Evolutionary conservation across 2,888 invertebrate genomes (phyloP).

Genomic region (Melanotus villosus): DNA sequence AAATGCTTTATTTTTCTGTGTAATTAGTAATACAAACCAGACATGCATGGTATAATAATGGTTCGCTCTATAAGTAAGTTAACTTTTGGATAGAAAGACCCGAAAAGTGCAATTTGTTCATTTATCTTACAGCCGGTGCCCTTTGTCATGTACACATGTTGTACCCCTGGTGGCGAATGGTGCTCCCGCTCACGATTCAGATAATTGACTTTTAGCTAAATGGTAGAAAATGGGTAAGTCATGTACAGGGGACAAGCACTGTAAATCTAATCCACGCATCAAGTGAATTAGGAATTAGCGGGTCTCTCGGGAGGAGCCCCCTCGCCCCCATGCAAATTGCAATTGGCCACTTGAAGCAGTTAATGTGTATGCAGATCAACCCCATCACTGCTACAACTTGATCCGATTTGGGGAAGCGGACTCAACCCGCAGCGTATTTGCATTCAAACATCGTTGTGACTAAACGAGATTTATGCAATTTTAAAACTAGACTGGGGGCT

Average conservation of each 20-base stretch:
- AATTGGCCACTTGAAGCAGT: slow-evolving; percentile 66
- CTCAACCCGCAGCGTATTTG: slow-evolving; percentile 46
- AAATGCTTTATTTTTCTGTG: no score
- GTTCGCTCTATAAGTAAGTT: no score
- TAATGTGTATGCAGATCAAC: slow-evolving; percentile 61
- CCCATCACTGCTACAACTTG: slow-evolving; percentile 56
- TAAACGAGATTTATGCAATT: slow-evolving; percentile 47
- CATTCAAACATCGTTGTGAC: slow-evolving; percentile 47
- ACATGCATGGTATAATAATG: no score
- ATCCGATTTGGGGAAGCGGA: slow-evolving; percentile 61
- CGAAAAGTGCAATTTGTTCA: slow-evolving; percentile 6
- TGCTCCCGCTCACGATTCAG: slow-evolving; percentile 53
- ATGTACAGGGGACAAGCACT: slow-evolving; percentile 62
- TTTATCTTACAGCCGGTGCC: slow-evolving; percentile 27
- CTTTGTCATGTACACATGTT: slow-evolving; percentile 27
- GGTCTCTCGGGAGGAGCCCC: slow-evolving; percentile 58
- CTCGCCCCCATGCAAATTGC: slow-evolving; percentile 60
- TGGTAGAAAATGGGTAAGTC: slow-evolving; percentile 69
- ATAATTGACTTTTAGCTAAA: slow-evolving; percentile 69
- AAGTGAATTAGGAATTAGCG: slow-evolving; percentile 67
- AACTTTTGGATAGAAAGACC: no score
- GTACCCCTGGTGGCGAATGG: slow-evolving; percentile 11
- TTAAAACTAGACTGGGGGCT: slow-evolving; percentile 36
- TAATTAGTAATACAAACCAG: no score
- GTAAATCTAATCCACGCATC: slow-evolving; percentile 67